Evolutionary conservation across 1,140 invertebrate genomes (phyloP), one percentile per base, ranked within the genome.

Genomic region (Spodoptera frugiperda): DNA sequence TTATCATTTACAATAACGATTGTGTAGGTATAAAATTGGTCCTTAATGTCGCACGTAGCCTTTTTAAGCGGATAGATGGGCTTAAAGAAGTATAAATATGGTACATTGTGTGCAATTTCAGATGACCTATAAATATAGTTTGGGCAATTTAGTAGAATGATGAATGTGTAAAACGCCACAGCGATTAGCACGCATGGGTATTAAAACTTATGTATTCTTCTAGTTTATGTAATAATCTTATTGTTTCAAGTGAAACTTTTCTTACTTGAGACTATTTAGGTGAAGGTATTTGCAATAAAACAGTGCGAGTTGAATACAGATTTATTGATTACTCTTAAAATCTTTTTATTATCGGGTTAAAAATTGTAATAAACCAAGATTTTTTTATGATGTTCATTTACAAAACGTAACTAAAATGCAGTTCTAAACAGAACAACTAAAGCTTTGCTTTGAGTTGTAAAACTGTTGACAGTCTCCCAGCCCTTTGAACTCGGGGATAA

Each of bases 91-190:
- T n/a, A n/a, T n/a, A n/a, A 11, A 10, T 61, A 44, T 30, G 39
- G 33, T 44, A 61, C 57, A 44, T 39, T 39, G 33, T 39, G 33
- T n/a, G 30, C 39, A 74, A 48, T 15, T 39, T 51, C 19, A 21
- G 9, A 39, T 51, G 21, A 74, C 21, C 46, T 15, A 51, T 14
- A 48, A 63, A 8, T 39, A 53, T 74, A 0, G 25, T 74, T 33
- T 63, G 48, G 44, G 17, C 46, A 74, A 74, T 74, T 63, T 63
- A 63, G 12, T 61, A 10, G n/a, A 63, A 17, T 74, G 51, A 74
- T 74, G 14, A 49, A 61, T 63, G 53, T 10, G 6, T 39, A n/a
- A n/a, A 74, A 33, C 48, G 12, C 57, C 46, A 74, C 33, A 5
- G 30, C 25, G 57, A 57, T 72, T 51, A 25, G 33, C 70, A 57